Evolutionary conservation across 2,113 vertebrate genomes (phyloP).

Genomic region (Ursus arctos): DNA sequence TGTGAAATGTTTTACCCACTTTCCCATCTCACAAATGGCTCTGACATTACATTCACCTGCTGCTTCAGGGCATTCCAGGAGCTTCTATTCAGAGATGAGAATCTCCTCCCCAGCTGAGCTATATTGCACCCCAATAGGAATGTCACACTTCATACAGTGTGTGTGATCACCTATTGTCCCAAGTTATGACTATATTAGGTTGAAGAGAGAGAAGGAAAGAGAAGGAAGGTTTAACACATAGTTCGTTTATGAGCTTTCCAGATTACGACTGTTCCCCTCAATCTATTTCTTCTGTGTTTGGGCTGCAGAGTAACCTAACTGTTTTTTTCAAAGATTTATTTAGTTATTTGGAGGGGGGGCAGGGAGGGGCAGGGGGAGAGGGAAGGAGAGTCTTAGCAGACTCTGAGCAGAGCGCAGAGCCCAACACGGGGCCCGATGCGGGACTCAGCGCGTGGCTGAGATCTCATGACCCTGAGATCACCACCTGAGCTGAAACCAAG

Average conservation of each 20-base stretch:
- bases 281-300: neutral
- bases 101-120: neutral
- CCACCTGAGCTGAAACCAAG: neutral
- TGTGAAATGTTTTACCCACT: neutral
- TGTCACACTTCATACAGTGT: neutral
- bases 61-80: constrained; percentile 7
- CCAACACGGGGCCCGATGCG: neutral
- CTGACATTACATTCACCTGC: neutral
- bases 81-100: neutral
- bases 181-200: neutral
- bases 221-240: neutral
- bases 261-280: neutral
- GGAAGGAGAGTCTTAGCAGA: neutral
- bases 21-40: neutral
- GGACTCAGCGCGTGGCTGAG: too few relatives aligned
- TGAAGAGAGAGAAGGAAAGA: neutral
- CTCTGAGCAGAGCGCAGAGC: neutral
- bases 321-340: neutral
- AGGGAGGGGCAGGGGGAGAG: neutral
- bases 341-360: neutral
- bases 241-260: neutral
- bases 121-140: neutral
- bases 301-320: neutral
- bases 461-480: neutral
- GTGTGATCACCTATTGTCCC: neutral